phyloP scores from a whole-genome alignment of 1,140 invertebrate genomes.

The Drosophila melanica region DNA sequence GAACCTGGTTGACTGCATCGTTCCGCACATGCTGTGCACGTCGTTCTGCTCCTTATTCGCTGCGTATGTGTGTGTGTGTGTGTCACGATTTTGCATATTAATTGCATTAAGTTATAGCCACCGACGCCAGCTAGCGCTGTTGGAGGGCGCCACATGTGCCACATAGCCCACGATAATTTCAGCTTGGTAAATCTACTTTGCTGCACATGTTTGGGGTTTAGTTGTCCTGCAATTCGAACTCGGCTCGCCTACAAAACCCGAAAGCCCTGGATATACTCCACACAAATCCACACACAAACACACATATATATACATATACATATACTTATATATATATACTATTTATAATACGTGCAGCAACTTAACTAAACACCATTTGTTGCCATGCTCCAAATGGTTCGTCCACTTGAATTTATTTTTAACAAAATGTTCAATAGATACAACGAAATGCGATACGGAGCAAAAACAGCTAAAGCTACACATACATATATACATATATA shows the following conservation, averaged over 20 bases:
- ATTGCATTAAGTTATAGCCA: constrained; percentile 83
- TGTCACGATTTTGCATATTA: constrained; percentile 84
- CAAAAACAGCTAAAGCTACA: constrained; percentile 19
- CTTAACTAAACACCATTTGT: constrained; percentile 34
- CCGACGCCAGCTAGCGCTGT: constrained; percentile 31
- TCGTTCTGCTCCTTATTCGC: constrained; percentile 5
- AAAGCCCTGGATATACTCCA: constrained; percentile 30
- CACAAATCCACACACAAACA: constrained; percentile 6
- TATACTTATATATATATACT: not conserved
- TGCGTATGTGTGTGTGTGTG: constrained; percentile 26
- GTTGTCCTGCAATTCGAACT: constrained; percentile 58
- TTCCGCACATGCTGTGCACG: constrained; percentile 59
- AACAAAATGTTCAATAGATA: constrained; percentile 44
- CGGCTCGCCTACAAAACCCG: constrained; percentile 34
- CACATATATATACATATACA: constrained; percentile 18
- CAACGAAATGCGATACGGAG: constrained; percentile 47
- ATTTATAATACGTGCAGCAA: constrained; percentile 26
- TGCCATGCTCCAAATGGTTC: constrained; percentile 26
- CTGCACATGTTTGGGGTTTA: constrained; percentile 74
- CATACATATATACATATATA: constrained; percentile 11
- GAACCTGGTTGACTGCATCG: constrained; percentile 62
- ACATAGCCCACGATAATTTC: constrained; percentile 64
- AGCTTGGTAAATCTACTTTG: constrained; percentile 81
- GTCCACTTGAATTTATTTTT: constrained; percentile 57
- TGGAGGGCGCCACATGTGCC: constrained; percentile 71